Percentiles rank a stretch among this genome's conserved stretches.
Evolutionary conservation across 2,113 vertebrate species (phyloP).

Genomic region (Pitta sordida): DNA sequence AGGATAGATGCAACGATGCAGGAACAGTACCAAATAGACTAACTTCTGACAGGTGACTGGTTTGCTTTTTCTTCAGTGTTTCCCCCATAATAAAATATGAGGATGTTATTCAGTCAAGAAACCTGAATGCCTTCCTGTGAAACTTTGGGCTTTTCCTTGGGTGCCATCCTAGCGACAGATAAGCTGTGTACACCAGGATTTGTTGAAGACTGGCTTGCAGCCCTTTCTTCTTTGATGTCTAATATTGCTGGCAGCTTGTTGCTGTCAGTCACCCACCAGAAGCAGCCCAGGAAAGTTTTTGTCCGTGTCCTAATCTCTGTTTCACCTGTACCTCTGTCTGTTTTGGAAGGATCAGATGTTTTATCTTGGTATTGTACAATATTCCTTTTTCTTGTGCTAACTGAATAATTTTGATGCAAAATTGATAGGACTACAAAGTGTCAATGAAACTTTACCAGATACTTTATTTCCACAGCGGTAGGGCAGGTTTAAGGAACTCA

Average conservation of each 20-base stretch:
- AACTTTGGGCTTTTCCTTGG: background rate
- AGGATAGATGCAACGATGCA: background rate
- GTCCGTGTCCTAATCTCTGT: rapidly evolving
- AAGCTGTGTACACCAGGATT: background rate
- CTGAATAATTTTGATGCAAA: background rate
- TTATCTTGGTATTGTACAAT: background rate
- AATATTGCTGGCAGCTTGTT: background rate
- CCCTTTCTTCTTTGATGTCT: background rate
- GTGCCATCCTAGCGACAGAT: background rate
- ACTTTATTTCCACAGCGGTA: background rate
- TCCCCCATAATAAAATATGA: background rate
- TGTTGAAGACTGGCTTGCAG: background rate
- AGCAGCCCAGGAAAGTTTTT: background rate
- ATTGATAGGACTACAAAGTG: background rate
- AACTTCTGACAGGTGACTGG: background rate
- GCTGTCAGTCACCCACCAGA: background rate
- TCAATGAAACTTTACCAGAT: background rate
- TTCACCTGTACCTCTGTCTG: background rate
- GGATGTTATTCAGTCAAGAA: background rate
- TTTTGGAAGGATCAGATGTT: background rate
- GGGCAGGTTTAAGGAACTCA: background rate
- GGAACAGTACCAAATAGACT: background rate
- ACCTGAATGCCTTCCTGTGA: background rate
- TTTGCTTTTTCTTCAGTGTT: background rate
- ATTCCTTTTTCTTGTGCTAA: background rate